Evolutionary conservation across 2,113 vertebrate genomes (phyloP).

Genomic region (Columba janthina): DNA sequence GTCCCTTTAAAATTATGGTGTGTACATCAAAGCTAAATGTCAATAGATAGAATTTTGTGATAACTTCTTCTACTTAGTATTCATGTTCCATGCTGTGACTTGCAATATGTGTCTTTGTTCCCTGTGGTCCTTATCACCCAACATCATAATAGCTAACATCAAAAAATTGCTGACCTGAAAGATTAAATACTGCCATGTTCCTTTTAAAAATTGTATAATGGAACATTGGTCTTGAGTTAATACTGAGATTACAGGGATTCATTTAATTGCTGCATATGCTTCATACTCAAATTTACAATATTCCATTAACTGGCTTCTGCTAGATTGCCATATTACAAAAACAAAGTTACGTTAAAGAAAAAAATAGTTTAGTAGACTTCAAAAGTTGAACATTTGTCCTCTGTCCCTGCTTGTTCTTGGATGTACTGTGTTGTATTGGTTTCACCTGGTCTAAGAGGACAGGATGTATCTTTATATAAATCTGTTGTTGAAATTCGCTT

Average conservation of each 20-base stretch:
- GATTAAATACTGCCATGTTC: neutral
- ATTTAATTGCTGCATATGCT: neutral
- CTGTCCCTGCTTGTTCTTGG: neutral
- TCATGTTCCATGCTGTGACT: neutral
- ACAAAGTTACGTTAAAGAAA: neutral
- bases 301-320: neutral
- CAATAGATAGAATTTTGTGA: neutral
- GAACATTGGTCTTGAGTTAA: neutral
- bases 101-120: neutral
- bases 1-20: neutral
- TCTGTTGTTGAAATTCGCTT: neutral
- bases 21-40: neutral
- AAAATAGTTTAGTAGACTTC: neutral
- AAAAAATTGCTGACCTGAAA: neutral
- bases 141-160: neutral
- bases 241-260: neutral
- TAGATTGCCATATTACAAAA: neutral
- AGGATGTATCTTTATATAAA: neutral
- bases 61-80: neutral
- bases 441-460: neutral
- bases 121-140: neutral
- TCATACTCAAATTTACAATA: neutral
- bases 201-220: neutral
- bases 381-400: neutral
- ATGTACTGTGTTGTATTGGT: neutral